Conservation (phyloP, 1,140 invertebrate species). For the Heliothis virescens region DNA sequence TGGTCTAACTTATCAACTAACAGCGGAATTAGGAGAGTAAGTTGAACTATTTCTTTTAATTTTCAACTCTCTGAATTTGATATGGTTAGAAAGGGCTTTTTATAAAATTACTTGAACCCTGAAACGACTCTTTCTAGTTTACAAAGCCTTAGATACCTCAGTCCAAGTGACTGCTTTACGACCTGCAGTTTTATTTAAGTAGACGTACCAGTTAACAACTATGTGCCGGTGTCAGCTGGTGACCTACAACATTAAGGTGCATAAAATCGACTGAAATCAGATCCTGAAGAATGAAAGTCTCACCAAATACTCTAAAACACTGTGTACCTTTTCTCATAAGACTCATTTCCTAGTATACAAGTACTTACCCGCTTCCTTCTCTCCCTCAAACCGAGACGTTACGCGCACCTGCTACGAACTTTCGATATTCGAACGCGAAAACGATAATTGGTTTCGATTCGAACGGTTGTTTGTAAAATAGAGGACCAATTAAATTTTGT, state of each 20-base stretch:
- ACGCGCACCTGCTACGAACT: slow-evolving; percentile 78
- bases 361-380: slow-evolving; percentile 50
- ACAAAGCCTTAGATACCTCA: too few relatives aligned
- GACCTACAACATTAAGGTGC: too few relatives aligned
- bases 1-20: slow-evolving; percentile 49
- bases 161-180: too few relatives aligned
- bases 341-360: background rate
- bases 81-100: too few relatives aligned
- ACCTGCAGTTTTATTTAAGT: too few relatives aligned
- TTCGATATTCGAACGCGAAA: slow-evolving; percentile 76
- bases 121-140: too few relatives aligned
- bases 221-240: too few relatives aligned
- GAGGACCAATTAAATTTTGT: slow-evolving; percentile 79
- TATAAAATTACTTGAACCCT: too few relatives aligned
- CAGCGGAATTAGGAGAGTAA: background rate
- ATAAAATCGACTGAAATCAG: too few relatives aligned
- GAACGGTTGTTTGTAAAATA: slow-evolving; percentile 75
- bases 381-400: slow-evolving; percentile 59
- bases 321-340: background rate
- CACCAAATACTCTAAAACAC: background rate
- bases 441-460: slow-evolving; percentile 81
- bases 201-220: too few relatives aligned
- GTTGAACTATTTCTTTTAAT: background rate
- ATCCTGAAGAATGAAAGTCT: too few relatives aligned
- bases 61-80: too few relatives aligned